A percentile compares a stretch with the other conserved stretches of the same genome.
Evolutionary conservation across 2,797 vertebrate genomes (phyloP).

Genomic region (Semotilus atromaculatus): DNA sequence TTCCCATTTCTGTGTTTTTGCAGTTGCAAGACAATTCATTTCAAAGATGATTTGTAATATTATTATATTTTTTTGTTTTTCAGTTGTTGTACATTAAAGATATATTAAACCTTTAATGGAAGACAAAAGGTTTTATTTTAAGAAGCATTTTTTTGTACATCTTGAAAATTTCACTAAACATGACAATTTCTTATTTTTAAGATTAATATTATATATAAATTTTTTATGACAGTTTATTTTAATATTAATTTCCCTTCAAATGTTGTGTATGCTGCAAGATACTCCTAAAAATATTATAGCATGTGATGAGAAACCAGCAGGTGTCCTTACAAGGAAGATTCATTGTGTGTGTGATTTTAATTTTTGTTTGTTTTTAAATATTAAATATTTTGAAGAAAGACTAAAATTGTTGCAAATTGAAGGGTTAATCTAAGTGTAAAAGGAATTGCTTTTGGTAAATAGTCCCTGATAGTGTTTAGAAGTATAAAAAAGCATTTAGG

Average conservation of each 20-base stretch:
- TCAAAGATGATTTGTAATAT: background rate
- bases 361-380: background rate
- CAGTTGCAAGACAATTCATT: background rate
- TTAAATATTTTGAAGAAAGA: background rate
- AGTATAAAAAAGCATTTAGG: background rate
- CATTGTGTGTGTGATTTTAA: background rate
- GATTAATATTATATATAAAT: background rate
- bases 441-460: background rate
- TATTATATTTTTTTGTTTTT: background rate
- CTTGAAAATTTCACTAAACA: background rate
- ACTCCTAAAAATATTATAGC: background rate
- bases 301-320: background rate
- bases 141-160: background rate
- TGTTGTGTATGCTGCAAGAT: background rate
- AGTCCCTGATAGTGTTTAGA: no score
- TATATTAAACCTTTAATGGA: background rate
- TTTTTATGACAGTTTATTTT: background rate
- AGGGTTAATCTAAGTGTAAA: background rate
- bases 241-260: background rate
- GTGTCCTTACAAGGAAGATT: background rate
- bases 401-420: background rate
- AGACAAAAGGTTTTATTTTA: background rate
- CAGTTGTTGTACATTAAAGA: conserved; percentile 19
- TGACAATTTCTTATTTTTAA: background rate
- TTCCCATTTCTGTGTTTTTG: background rate